Conservation (phyloP, 2,888 invertebrate species). For the Maniola hyperantus region DNA sequence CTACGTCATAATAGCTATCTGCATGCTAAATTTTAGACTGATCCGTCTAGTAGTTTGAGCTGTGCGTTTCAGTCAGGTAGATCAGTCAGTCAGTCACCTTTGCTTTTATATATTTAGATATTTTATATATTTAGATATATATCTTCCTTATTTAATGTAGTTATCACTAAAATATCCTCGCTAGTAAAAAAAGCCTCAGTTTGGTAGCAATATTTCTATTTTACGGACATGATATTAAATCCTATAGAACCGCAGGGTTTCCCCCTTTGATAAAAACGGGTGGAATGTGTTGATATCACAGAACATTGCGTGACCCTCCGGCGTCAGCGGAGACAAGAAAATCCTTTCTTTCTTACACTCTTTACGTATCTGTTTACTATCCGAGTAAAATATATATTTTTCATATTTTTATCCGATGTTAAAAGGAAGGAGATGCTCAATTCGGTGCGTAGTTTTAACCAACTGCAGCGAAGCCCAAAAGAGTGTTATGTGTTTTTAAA, state of each 20-base stretch:
- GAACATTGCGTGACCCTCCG: constrained; percentile 33
- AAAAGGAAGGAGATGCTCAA: not conserved
- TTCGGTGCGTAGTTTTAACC: not conserved
- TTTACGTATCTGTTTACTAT: not conserved
- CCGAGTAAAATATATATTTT: not conserved
- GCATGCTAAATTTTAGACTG: too few species aligned
- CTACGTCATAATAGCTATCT: too few species aligned
- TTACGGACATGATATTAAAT: not conserved
- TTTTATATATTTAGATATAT: too few species aligned
- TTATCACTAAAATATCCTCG: too few species aligned
- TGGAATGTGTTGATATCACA: constrained; percentile 29
- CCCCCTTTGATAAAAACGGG: constrained; percentile 23
- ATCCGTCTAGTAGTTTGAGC: too few species aligned
- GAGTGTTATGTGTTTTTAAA: too few species aligned
- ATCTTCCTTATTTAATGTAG: too few species aligned
- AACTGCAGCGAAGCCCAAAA: too few species aligned
- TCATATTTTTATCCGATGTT: not conserved
- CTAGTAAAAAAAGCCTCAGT: not conserved
- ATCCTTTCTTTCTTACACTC: constrained; percentile 16
- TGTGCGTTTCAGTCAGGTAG: too few species aligned
- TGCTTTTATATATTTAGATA: too few species aligned
- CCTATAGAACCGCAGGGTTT: not conserved
- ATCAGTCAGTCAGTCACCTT: too few species aligned
- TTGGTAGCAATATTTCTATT: constrained; percentile 1
- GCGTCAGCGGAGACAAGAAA: constrained; percentile 20